A percentile compares a stretch with the other conserved stretches of the same genome.
Evolutionary conservation across 2,113 vertebrate genomes (phyloP).

Genomic region (Corapipo altera): DNA sequence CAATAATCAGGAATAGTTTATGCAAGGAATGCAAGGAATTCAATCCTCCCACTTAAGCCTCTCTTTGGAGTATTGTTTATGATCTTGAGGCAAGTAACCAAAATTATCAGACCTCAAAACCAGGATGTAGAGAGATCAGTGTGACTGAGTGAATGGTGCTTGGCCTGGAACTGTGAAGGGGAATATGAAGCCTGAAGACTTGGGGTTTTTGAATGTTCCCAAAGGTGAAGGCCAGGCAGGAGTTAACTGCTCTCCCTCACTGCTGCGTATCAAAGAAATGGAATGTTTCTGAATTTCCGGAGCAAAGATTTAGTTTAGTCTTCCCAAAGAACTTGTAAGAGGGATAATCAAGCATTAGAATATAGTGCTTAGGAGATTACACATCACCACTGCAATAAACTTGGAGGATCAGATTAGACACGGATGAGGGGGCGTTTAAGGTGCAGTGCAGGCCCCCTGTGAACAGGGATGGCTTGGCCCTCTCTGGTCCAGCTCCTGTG

Average conservation of each 20-base stretch:
- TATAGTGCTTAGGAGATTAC: neutral
- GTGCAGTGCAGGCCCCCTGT: neutral
- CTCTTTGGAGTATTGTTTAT: neutral
- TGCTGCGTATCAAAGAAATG: neutral
- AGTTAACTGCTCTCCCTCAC: neutral
- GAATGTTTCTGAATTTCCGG: neutral
- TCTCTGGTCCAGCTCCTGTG: neutral
- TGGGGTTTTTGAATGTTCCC: neutral
- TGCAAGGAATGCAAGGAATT: conserved; percentile 10
- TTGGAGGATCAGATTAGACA: neutral
- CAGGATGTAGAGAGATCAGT: neutral
- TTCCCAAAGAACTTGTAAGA: neutral
- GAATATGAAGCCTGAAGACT: neutral
- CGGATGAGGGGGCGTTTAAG: neutral
- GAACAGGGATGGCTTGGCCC: neutral
- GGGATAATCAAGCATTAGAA: neutral
- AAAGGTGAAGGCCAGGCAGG: neutral
- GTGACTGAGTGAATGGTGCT: neutral
- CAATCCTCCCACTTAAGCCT: neutral
- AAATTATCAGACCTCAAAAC: neutral
- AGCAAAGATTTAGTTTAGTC: neutral
- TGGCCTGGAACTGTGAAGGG: neutral
- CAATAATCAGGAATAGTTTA: neutral
- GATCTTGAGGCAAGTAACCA: neutral
- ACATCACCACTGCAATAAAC: neutral